A percentile compares a stretch with the other conserved stretches of the same genome.
phyloP scores from a whole-genome alignment of 2,888 invertebrate genomes.

The Amblyteles armatorius region DNA sequence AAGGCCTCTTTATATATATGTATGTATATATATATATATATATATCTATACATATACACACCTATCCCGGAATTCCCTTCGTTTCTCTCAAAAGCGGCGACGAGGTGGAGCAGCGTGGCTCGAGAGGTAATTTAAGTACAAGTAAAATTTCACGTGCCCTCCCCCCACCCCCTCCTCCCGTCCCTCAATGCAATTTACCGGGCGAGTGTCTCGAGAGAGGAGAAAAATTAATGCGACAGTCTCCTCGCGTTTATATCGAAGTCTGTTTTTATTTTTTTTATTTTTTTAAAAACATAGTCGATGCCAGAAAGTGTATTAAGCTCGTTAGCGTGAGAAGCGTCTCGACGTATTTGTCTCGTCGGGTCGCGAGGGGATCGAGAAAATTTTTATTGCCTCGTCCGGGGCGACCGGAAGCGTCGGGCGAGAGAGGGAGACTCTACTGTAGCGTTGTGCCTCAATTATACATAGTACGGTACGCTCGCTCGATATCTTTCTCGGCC shows the following conservation, averaged over 20 bases:
- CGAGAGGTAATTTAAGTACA: constrained; percentile 42
- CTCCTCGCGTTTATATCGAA: background rate
- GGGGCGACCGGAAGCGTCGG: constrained; percentile 18
- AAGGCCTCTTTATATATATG: constrained; percentile 26
- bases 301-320: background rate
- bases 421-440: background rate
- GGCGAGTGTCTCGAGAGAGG: constrained; percentile 20
- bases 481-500: constrained; percentile 64
- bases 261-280: background rate
- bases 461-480: constrained; percentile 43
- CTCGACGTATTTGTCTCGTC: constrained; percentile 4
- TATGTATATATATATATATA: background rate
- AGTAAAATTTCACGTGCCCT: constrained; percentile 57
- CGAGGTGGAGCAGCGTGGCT: constrained; percentile 6
- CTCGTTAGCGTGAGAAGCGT: background rate
- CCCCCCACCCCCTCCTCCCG: background rate
- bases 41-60: constrained; percentile 8
- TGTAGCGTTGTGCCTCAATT: constrained; percentile 19
- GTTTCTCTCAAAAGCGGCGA: constrained; percentile 51
- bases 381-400: background rate
- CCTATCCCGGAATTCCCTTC: constrained; percentile 48
- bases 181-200: constrained; percentile 50
- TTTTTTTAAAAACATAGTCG: constrained; percentile 1
- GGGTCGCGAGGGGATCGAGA: background rate
- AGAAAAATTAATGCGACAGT: constrained; percentile 20